Conservation (phyloP, 1,140 invertebrate species). For the Branchinecta lindahli region DNA sequence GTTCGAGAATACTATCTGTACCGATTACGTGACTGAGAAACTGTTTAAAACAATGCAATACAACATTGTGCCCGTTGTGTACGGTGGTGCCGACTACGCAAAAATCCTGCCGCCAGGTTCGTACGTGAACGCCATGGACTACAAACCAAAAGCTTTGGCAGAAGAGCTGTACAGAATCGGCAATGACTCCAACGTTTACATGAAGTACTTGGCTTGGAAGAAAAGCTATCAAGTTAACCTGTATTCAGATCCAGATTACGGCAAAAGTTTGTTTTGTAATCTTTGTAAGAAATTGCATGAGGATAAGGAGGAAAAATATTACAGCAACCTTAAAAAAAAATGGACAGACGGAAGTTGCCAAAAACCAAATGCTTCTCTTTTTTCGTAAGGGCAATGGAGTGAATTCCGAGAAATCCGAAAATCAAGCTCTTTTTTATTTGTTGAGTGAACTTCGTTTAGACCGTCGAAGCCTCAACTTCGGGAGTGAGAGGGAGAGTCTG, state of each 20-base stretch:
- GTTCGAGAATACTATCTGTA: constrained; percentile 32
- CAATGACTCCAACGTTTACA: constrained; percentile 31
- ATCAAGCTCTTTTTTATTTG: too few species aligned
- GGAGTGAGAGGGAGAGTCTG: too few species aligned
- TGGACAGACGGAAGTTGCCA: too few species aligned
- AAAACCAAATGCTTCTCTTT: too few species aligned
- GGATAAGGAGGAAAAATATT: not conserved
- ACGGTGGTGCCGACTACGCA: constrained; percentile 30
- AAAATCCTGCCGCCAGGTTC: constrained; percentile 29
- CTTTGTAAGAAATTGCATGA: constrained; percentile 16
- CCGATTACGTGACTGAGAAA: constrained; percentile 34
- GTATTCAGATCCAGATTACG: constrained; percentile 6
- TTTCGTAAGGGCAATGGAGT: too few species aligned
- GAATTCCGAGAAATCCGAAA: too few species aligned
- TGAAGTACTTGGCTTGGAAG: constrained; percentile 35
- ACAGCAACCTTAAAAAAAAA: too few species aligned
- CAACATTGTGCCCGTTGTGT: constrained; percentile 30
- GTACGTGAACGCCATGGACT: constrained; percentile 34
- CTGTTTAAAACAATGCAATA: constrained; percentile 26
- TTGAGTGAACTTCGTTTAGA: too few species aligned
- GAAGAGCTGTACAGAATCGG: constrained; percentile 32
- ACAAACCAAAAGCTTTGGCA: constrained; percentile 32
- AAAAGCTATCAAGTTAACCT: constrained; percentile 20
- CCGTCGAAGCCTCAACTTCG: too few species aligned
- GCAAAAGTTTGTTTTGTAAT: constrained; percentile 13